phyloP scores from a whole-genome alignment of 2,113 vertebrate species.

The Asarcornis scutulata region DNA sequence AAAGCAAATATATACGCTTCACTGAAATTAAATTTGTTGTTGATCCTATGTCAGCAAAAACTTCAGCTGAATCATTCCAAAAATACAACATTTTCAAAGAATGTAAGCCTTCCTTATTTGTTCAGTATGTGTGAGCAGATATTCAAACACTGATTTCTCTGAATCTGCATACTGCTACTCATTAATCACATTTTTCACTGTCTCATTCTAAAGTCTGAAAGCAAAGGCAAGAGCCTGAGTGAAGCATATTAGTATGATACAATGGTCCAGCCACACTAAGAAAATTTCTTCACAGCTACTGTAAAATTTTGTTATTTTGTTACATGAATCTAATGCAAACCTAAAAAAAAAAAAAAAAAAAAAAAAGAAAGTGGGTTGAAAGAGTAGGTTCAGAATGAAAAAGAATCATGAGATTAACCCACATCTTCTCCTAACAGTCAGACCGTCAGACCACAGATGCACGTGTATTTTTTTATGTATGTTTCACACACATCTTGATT shows the following conservation, averaged over 20 bases:
- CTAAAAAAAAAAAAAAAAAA: no score
- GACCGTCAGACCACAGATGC: fast-evolving
- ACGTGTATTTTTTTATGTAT: not conserved
- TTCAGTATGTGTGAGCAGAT: not conserved
- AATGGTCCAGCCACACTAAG: not conserved
- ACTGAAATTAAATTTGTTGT: not conserved
- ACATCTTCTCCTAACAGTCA: fast-evolving
- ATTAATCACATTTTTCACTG: not conserved
- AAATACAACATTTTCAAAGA: not conserved
- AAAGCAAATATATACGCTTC: not conserved
- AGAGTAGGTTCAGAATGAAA: not conserved
- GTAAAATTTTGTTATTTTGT: not conserved
- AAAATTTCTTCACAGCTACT: not conserved
- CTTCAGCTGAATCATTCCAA: not conserved
- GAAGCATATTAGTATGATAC: not conserved
- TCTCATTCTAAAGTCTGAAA: not conserved
- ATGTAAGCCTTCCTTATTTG: not conserved
- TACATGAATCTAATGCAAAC: not conserved
- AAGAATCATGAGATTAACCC: not conserved
- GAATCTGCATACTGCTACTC: not conserved
- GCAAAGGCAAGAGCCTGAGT: not conserved
- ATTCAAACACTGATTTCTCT: not conserved
- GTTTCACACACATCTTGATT: not conserved
- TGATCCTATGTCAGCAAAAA: not conserved
- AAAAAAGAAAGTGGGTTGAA: not conserved